Conservation (phyloP, 2,113 vertebrate species). For the Garra rufa region DNA sequence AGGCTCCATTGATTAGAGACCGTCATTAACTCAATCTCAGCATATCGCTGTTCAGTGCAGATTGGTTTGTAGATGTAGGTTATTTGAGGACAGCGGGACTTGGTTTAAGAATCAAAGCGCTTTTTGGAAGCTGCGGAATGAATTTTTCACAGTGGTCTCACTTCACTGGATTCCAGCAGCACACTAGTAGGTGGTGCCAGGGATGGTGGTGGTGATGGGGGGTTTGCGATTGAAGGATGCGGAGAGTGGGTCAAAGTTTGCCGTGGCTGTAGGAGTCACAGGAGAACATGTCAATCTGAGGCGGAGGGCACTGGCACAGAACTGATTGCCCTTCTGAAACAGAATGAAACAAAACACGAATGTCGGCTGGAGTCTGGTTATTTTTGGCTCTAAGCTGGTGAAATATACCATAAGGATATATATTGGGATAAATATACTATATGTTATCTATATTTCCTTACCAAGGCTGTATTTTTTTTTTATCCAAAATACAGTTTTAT, state of each 20-base stretch:
- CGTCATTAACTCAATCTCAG: constrained; percentile 20
- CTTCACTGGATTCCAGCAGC: constrained; percentile 61
- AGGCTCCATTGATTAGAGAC: constrained; percentile 26
- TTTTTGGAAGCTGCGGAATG: constrained; percentile 56
- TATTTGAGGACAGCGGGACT: constrained; percentile 47
- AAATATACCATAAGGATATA: too few relatives aligned
- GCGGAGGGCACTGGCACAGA: constrained; percentile 64
- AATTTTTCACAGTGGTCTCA: constrained; percentile 68
- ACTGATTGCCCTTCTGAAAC: constrained; percentile 71
- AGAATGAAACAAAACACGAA: background rate
- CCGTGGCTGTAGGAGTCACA: constrained; percentile 58
- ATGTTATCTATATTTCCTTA: too few relatives aligned
- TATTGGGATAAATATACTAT: too few relatives aligned
- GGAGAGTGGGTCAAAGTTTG: constrained; percentile 52
- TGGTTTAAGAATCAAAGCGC: constrained; percentile 43
- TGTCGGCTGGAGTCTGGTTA: background rate
- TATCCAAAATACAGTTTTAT: too few relatives aligned
- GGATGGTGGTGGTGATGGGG: constrained; percentile 14
- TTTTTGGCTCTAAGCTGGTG: background rate
- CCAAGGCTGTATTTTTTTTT: too few relatives aligned
- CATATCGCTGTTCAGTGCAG: constrained; percentile 27
- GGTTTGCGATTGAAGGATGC: constrained; percentile 1
- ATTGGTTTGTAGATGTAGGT: constrained; percentile 37
- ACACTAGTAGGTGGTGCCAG: constrained; percentile 33
- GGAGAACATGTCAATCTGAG: constrained; percentile 66